Evolutionary conservation across 2,888 invertebrate species (phyloP), one percentile per base, ranked within the genome.

Genomic region (Nudaria mundana): DNA sequence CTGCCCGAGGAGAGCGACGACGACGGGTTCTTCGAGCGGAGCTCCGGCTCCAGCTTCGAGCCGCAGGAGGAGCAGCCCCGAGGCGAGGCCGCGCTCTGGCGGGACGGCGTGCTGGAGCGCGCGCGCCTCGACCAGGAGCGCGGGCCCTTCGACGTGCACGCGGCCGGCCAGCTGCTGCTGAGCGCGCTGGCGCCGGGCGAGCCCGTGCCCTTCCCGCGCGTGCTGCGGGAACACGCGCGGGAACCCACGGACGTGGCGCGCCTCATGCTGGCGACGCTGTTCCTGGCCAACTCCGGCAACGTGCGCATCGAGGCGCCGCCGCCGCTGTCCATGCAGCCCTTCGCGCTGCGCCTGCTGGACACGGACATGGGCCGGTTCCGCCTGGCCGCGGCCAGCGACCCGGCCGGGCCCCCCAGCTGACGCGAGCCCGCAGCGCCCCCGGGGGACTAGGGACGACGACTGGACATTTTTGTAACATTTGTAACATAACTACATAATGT

Each of bases 11-110:
- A 25, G 40, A 76, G 78, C 48, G 74, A 72, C 60, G 81, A 77
- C 61, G 85, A 83, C 71, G 85, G 85, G 11, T 85, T 83, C 78
- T 83, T 78, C 75, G 85, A 84, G 58, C 78, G 64, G 67, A 76
- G 75, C 71, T 79, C 76, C 44, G 60, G 65, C 39, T 74, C 70
- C 6, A 71, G 72, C 50, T 33, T 40, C 37, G 24, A 31, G 40
- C 20, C 34, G 40, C 33, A 28, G 16, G 15, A 24, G 23, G 47
- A 36, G 40, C 40, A 30, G 40, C 55, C 46, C 40, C 43, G 36
- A 30, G 46, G 30, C 37, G 42, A 37, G 37, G 25, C 8, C 37
- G 37, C 34, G 28, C 39, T 46, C 37, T 64, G 69, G 68, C 59
- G 59, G 42, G 61, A 45, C 34, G 36, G 39, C 51, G 63, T 61